These are phyloP conservation scores for Pelobates cultripes DNA, from an alignment of 2,797 vertebrate genomes.

Conservation along the genomic window DNA sequence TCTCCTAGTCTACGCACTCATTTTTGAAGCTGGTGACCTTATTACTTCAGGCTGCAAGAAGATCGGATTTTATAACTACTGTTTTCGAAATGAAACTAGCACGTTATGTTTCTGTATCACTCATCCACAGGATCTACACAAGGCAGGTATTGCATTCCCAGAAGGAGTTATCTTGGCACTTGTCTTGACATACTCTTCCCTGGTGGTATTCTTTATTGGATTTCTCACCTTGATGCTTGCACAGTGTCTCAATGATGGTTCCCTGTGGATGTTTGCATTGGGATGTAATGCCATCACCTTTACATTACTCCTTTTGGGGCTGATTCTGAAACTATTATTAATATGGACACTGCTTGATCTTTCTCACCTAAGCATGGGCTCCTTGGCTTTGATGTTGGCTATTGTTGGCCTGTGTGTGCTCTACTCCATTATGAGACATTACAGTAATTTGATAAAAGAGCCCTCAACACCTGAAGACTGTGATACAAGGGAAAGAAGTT, in stretches of 20 bases:
- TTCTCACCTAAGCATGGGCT: constrained; percentile 1
- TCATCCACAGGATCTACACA: background rate
- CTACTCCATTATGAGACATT: constrained; percentile 11
- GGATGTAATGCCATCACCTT: background rate
- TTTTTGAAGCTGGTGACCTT: constrained; percentile 16
- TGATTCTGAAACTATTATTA: background rate
- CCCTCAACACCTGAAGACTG: too few relatives aligned
- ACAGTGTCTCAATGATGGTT: background rate
- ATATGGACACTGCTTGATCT: constrained; percentile 8
- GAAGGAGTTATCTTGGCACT: background rate
- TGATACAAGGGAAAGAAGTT: too few relatives aligned
- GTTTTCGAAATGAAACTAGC: background rate
- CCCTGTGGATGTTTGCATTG: constrained; percentile 6
- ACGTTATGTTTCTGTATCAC: constrained; percentile 13
- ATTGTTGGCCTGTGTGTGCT: background rate
- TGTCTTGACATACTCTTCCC: constrained; percentile 36
- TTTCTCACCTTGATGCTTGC: background rate
- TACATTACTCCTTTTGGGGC: background rate
- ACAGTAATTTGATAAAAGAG: background rate
- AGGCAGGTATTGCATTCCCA: background rate
- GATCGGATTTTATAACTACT: constrained; percentile 41
- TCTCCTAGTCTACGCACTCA: constrained; percentile 22
- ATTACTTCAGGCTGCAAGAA: constrained; percentile 20
- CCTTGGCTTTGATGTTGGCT: constrained; percentile 25
- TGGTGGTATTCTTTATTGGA: constrained; percentile 1